A percentile compares a stretch with the other conserved stretches of the same genome.
phyloP scores from a whole-genome alignment of 2,888 invertebrate species.

The Cosmopolites sordidus region DNA sequence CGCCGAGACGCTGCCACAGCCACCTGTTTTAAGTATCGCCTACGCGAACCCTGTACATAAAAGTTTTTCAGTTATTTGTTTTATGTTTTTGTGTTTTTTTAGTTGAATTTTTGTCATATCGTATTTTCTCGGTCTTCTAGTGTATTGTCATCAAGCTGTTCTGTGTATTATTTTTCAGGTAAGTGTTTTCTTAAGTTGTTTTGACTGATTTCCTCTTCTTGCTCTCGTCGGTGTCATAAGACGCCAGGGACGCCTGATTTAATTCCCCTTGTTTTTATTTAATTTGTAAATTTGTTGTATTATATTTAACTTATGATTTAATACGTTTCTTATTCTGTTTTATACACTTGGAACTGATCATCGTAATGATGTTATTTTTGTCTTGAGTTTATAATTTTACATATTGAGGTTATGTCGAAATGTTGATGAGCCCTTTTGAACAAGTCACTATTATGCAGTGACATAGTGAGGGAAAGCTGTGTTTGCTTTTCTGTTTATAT shows the following conservation, averaged over 20 bases:
- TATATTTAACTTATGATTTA: not conserved
- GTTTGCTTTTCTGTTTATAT: no score
- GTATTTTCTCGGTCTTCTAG: conserved; percentile 3
- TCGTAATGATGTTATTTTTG: no score
- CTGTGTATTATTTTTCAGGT: conserved; percentile 4
- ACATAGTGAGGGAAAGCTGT: no score
- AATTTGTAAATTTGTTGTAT: no score
- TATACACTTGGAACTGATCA: no score
- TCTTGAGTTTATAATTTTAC: not conserved
- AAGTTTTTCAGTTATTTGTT: conserved; percentile 27
- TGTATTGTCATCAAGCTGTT: conserved; percentile 22
- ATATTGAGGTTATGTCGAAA: conserved; percentile 7
- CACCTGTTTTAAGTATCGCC: conserved; percentile 44
- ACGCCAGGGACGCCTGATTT: conserved; percentile 44
- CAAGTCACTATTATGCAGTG: conserved; percentile 2
- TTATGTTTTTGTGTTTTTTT: conserved; percentile 18
- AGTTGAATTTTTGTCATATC: not conserved
- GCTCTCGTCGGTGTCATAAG: conserved; percentile 17
- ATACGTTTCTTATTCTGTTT: not conserved
- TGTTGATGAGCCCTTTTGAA: conserved; percentile 5
- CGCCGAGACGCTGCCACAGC: conserved; percentile 48
- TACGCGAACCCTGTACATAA: conserved; percentile 29
- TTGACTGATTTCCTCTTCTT: conserved; percentile 7
- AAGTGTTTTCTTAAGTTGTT: conserved; percentile 29
- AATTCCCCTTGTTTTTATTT: conserved; percentile 22